phyloP scores from a whole-genome alignment of 35 echinoderm and acorn worm species.

The Heliocidaris erythrogramma region DNA sequence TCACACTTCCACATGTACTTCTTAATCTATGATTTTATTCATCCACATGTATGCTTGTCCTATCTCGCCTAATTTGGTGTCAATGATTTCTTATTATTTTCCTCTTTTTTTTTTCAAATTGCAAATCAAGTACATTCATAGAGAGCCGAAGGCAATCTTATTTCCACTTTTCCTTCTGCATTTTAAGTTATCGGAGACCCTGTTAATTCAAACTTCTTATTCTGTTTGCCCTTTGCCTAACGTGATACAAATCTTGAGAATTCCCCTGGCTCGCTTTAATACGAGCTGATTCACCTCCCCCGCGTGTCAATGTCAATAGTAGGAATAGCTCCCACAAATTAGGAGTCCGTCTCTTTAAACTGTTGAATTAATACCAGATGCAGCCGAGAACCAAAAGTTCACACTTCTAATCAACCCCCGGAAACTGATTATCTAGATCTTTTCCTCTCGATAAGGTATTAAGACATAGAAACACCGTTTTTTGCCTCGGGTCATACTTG shows the following conservation, averaged over 20 bases:
- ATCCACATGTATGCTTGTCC: neutral
- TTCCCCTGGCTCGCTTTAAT: neutral
- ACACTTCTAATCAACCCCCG: neutral
- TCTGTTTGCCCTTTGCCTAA: neutral
- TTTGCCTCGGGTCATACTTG: neutral
- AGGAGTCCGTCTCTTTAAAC: slow-evolving; percentile 3
- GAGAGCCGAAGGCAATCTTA: slow-evolving; percentile 6
- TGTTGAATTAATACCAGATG: neutral
- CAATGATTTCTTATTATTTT: neutral
- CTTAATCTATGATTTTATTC: slow-evolving; percentile 19
- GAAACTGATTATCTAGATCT: slow-evolving; percentile 11
- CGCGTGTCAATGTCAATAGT: neutral
- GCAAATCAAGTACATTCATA: neutral
- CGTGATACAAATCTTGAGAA: neutral
- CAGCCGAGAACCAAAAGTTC: neutral
- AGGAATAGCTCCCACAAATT: neutral
- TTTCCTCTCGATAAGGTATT: neutral
- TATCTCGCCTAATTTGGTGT: neutral
- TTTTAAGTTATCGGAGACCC: neutral
- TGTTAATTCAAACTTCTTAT: slow-evolving; percentile 19
- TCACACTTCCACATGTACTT: neutral
- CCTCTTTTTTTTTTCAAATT: neutral
- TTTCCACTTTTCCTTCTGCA: neutral
- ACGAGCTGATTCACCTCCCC: slow-evolving; percentile 7
- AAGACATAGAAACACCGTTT: neutral